Evolutionary conservation across 2,797 vertebrate genomes (phyloP).

Genomic region (Chromis chromis): DNA sequence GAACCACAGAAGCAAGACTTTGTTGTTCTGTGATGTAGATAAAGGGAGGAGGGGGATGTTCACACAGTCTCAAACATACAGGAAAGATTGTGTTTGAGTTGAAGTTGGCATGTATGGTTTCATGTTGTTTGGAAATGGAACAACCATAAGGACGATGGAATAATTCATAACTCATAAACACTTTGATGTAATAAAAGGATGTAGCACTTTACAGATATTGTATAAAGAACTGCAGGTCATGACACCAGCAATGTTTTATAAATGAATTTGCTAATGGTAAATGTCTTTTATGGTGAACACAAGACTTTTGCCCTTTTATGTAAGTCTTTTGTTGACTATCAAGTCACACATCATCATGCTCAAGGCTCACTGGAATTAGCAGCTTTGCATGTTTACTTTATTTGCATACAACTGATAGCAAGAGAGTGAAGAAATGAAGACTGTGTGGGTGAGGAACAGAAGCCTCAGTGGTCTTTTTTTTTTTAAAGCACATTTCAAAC

Average conservation of each 20-base stretch:
- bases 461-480: conserved; percentile 1
- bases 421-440: conserved; percentile 5
- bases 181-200: background rate
- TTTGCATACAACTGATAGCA: conserved; percentile 20
- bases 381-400: conserved; percentile 29
- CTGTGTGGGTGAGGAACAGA: conserved; percentile 5
- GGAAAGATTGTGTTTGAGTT: conserved; percentile 3
- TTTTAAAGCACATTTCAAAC: conserved; percentile 1
- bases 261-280: background rate
- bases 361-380: conserved; percentile 6
- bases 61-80: conserved; percentile 13
- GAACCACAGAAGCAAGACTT: conserved; percentile 53
- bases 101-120: background rate
- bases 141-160: background rate
- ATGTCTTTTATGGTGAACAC: background rate
- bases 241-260: background rate
- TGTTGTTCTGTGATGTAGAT: conserved; percentile 50
- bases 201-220: background rate
- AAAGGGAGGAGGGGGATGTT: conserved; percentile 21
- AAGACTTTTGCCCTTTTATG: background rate
- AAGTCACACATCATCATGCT: background rate
- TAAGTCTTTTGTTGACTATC: background rate
- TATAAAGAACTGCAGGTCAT: background rate
- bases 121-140: conserved; percentile 4
- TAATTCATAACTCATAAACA: background rate